These are phyloP conservation scores for Microhierax caerulescens DNA, from an alignment of 2,797 vertebrate species.

Conservation along the genomic window DNA sequence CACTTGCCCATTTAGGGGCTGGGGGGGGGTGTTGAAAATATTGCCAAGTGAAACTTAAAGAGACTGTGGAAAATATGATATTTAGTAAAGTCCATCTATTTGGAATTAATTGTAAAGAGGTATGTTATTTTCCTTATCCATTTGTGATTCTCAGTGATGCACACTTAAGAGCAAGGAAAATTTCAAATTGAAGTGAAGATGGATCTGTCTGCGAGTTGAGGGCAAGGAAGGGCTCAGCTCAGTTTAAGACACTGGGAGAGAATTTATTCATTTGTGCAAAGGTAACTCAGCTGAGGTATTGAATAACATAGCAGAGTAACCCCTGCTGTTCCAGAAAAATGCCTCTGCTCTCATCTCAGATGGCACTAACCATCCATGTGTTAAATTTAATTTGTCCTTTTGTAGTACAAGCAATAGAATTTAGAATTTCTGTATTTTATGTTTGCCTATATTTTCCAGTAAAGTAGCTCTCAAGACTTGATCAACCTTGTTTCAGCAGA, in stretches of 20 bases:
- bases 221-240: neutral
- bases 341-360: neutral
- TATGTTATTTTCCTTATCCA: neutral
- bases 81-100: neutral
- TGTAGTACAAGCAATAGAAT: neutral
- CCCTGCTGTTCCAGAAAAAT: neutral
- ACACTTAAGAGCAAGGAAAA: neutral
- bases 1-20: neutral
- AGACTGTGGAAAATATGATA: neutral
- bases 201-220: neutral
- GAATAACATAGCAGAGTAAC: neutral
- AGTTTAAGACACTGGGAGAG: neutral
- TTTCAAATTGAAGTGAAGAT: neutral
- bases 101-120: neutral
- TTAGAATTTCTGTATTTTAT: neutral
- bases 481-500: neutral
- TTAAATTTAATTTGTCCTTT: neutral
- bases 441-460: neutral
- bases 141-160: neutral
- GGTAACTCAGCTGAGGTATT: neutral
- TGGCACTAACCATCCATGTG: neutral
- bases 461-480: neutral
- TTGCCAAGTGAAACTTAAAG: neutral
- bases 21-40: no score
- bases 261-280: neutral